Percentiles rank a stretch among this genome's conserved stretches.
These are phyloP conservation scores for Drosophila algonquin DNA, from an alignment of 2,888 invertebrate genomes.

Conservation along the genomic window DNA sequence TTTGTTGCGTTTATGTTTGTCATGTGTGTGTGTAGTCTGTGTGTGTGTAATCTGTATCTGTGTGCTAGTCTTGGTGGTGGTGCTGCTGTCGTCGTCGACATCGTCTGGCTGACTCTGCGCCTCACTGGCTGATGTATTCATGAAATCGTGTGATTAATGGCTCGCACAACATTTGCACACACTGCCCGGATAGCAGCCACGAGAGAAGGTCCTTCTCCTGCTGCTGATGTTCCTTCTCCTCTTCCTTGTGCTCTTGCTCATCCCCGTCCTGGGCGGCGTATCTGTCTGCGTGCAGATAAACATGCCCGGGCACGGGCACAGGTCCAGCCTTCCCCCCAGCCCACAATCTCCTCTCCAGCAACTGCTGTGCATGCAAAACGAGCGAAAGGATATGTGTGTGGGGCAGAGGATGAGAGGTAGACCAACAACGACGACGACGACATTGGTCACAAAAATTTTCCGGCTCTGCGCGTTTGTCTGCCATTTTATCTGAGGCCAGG, in stretches of 20 bases:
- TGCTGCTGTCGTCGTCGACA: constrained; percentile 47
- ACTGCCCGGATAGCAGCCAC: constrained; percentile 52
- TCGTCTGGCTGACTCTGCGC: constrained; percentile 64
- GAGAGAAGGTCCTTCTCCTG: constrained; percentile 24
- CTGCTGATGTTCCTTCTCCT: constrained; percentile 20
- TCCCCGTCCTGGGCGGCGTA: constrained; percentile 59
- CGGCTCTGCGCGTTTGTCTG: constrained; percentile 71
- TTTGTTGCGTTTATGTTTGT: constrained; percentile 75
- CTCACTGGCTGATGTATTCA: constrained; percentile 82
- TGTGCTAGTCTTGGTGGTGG: constrained; percentile 25
- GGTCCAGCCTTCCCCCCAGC: background rate
- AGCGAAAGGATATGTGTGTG: constrained; percentile 30
- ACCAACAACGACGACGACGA: constrained; percentile 39
- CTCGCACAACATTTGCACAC: constrained; percentile 83
- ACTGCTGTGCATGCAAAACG: constrained; percentile 74
- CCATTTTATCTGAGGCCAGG: constrained; percentile 68
- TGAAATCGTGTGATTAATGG: constrained; percentile 84
- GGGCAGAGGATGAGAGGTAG: constrained; percentile 10
- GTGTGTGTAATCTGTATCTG: background rate
- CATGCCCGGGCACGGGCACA: constrained; percentile 52
- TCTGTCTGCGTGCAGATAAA: constrained; percentile 79
- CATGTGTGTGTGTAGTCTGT: background rate
- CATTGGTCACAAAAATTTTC: constrained; percentile 76
- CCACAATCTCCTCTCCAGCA: constrained; percentile 48
- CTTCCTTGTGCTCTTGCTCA: constrained; percentile 12